Evolutionary conservation across 2,888 invertebrate genomes (phyloP), one percentile per base, ranked within the genome.

Genomic region (Platycheirus albimanus): DNA sequence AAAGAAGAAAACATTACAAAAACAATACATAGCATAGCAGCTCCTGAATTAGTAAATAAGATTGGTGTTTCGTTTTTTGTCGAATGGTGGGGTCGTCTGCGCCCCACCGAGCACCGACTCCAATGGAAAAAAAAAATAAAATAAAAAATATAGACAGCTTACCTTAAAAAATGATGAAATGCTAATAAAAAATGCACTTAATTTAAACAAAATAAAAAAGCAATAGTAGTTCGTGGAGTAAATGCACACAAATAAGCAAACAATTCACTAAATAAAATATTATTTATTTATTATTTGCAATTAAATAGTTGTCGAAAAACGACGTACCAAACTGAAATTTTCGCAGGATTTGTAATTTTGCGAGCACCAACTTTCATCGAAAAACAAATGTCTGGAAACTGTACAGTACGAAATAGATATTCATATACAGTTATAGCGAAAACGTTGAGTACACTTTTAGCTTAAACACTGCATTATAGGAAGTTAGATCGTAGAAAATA

Each of bases 151-250:
- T 41, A 24, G 28, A 11, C 0, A 64, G 33, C 52, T 72, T 54
- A 61, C 64, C 80, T 66, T 28, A 30, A 17, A 30, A 17, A 52
- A 78, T 74, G 52, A 49, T 54, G 78, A 67, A 80, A 75, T 70
- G 30, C 30, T 69, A 30, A 61, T 45, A 5, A 49, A 13, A 28
- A 45, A 45, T 15, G 28, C 58, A 66, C 64, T 58, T 28, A 64
- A 30, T n/a, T 38, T 8, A 43, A 38, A 36, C 7, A 58, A 49
- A 70, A 64, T 20, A 70, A 56, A 13, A 43, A 54, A 19, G 71
- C 33, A 49, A 51, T 15, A 5, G 15, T 41, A 2, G 6, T n/a
- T 20, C 11, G 11, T 51, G 49, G 15, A 49, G 33, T 52, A 54
- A 66, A 33, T 41, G 24, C 36, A 24, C 24, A n/a, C 11, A 2